Percentiles rank a stretch among this genome's conserved stretches.
phyloP scores from a whole-genome alignment of 2,113 vertebrate species.

The Myrmecophaga tridactyla region DNA sequence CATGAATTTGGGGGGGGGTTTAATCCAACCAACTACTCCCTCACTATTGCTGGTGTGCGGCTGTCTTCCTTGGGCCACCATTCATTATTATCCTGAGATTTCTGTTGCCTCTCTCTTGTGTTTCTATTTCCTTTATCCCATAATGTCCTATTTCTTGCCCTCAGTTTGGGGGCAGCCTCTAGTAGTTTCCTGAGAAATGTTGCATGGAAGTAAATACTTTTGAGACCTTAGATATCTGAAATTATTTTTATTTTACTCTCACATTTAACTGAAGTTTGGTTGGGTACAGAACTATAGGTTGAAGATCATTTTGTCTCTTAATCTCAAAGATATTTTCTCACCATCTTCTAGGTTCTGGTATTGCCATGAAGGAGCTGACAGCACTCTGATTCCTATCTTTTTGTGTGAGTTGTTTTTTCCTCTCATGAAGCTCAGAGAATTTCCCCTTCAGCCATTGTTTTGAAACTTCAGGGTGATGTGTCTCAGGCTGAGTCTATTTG shows the following conservation, averaged over 20 bases:
- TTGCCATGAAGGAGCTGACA: background rate
- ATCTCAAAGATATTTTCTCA: background rate
- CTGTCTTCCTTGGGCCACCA: background rate
- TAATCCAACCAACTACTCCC: too few species aligned
- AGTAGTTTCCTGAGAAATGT: background rate
- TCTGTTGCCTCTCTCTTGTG: background rate
- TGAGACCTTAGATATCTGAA: background rate
- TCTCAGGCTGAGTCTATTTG: background rate
- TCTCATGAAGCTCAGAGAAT: background rate
- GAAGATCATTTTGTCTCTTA: background rate
- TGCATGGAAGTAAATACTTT: background rate
- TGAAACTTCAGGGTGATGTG: background rate
- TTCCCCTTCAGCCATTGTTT: background rate
- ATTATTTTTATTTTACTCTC: background rate
- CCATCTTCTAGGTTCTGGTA: background rate
- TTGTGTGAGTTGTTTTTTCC: background rate
- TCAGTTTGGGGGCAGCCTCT: background rate
- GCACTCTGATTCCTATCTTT: background rate
- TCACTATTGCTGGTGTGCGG: fast-evolving
- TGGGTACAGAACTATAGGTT: background rate
- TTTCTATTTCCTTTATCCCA: background rate
- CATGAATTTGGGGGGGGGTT: too few species aligned
- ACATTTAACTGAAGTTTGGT: background rate
- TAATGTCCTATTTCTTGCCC: background rate
- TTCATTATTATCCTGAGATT: background rate